Conservation (phyloP, 1,140 invertebrate genomes). For the Musca vetustissima region DNA sequence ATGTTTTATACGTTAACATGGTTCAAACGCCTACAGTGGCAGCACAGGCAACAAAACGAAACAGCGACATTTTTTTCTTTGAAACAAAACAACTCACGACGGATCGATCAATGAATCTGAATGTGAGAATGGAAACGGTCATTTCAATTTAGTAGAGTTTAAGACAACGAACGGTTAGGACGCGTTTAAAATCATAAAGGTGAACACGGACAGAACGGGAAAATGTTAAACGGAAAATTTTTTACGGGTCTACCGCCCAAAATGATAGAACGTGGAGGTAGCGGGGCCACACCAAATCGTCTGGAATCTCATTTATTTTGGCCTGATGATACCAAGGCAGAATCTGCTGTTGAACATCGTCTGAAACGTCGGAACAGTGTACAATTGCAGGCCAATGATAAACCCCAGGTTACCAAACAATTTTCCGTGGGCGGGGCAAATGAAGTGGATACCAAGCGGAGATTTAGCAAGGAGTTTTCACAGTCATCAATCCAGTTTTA, state of each 20-base stretch:
- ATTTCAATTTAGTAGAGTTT: slow-evolving; percentile 26
- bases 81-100: slow-evolving; percentile 1
- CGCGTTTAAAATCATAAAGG: not conserved
- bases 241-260: slow-evolving; percentile 51
- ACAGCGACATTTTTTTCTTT: slow-evolving; percentile 19
- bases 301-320: slow-evolving; percentile 52
- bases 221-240: slow-evolving; percentile 52
- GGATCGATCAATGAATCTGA: not conserved
- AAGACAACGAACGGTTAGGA: not conserved
- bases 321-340: slow-evolving; percentile 45
- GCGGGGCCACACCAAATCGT: slow-evolving; percentile 34
- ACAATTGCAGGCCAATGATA: slow-evolving; percentile 32
- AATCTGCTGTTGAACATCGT: slow-evolving; percentile 40
- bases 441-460: slow-evolving; percentile 38
- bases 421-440: slow-evolving; percentile 12
- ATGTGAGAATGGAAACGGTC: not conserved
- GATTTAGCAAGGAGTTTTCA: slow-evolving; percentile 50
- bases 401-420: slow-evolving; percentile 11
- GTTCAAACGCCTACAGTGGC: slow-evolving; percentile 12
- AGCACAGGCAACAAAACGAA: not conserved
- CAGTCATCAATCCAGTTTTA: slow-evolving; percentile 51
- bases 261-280: slow-evolving; percentile 42
- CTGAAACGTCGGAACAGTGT: slow-evolving; percentile 41
- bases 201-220: not conserved
- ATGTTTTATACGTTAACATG: not conserved